Conservation (phyloP, 2,797 vertebrate genomes). For the Macropus fuliginosus region DNA sequence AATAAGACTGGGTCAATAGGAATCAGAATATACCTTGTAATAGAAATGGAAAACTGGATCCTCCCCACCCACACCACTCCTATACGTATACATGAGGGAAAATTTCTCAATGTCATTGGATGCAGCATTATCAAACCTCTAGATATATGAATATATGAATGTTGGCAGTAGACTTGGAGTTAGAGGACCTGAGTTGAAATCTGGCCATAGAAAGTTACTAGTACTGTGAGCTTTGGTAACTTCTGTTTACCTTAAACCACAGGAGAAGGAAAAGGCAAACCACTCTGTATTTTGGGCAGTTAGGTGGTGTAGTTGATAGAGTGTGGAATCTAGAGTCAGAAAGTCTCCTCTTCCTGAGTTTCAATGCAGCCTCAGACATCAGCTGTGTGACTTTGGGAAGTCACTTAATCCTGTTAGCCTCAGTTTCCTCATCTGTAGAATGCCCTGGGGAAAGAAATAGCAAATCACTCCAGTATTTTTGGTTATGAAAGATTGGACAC, state of each 20-base stretch:
- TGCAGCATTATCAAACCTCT: slow-evolving; percentile 8
- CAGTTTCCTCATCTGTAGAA: neutral
- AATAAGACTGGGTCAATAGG: neutral
- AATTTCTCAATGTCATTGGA: slow-evolving; percentile 4
- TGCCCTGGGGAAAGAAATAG: neutral
- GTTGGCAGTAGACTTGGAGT: neutral
- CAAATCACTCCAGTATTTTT: neutral
- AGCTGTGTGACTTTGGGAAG: neutral
- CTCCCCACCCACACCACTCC: neutral
- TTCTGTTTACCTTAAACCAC: neutral
- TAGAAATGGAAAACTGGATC: neutral
- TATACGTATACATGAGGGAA: neutral
- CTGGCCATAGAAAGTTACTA: neutral
- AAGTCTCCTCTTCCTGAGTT: neutral
- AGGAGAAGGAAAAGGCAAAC: neutral
- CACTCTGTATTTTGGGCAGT: neutral
- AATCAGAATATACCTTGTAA: neutral
- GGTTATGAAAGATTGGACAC: neutral
- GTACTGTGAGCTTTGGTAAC: neutral
- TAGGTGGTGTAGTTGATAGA: neutral
- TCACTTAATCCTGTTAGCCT: neutral
- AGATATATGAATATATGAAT: slow-evolving; percentile 1
- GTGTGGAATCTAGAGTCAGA: neutral
- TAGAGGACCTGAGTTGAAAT: neutral
- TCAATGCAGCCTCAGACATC: neutral